Conservation (phyloP, 2,797 vertebrate species). For the Gymnocypris eckloni region DNA sequence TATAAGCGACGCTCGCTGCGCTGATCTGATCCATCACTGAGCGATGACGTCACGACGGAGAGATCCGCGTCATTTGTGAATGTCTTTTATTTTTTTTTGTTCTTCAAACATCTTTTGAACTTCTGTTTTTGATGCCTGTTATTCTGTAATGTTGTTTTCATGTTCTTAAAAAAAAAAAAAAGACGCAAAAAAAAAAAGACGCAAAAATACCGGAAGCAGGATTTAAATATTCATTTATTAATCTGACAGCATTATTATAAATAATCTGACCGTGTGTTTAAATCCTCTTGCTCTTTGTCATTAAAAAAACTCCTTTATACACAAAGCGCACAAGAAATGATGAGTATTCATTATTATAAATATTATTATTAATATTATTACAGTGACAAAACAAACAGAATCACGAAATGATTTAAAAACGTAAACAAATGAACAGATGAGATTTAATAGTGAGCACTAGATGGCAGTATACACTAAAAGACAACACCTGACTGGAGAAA, state of each 20-base stretch:
- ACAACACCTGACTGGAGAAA: not conserved
- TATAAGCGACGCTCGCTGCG: conserved; percentile 48
- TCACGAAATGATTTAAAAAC: not conserved
- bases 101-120: no score
- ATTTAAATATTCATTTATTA: no score
- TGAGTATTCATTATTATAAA: not conserved
- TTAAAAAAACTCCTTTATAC: no score
- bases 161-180: no score
- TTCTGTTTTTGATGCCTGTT: no score
- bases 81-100: no score
- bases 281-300: not conserved
- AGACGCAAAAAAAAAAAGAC: no score
- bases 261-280: not conserved
- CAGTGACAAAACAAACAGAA: not conserved
- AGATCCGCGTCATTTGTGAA: no score
- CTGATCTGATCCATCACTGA: conserved; percentile 45
- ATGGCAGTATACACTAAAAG: conserved; percentile 26
- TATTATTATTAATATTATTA: not conserved
- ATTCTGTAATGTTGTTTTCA: no score
- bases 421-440: not conserved
- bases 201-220: no score
- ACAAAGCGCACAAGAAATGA: no score
- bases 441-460: conserved; percentile 18
- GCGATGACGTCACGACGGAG: not conserved
- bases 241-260: not conserved